Conservation (phyloP, 2,888 invertebrate species). For the Caenorhabditis uteleia region DNA sequence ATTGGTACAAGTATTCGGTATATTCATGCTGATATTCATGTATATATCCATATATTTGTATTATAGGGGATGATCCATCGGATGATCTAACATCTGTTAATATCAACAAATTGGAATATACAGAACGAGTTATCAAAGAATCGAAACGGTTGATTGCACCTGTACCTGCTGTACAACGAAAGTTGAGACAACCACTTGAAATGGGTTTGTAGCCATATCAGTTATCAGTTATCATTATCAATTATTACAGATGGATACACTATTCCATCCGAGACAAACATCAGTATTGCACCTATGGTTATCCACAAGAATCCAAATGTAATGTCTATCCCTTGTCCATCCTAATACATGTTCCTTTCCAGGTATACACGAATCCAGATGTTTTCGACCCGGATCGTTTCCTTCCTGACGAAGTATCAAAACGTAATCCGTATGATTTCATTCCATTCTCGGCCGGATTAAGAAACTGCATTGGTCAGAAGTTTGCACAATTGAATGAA, state of each 20-base stretch:
- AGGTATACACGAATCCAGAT: conserved; percentile 65
- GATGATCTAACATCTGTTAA: conserved; percentile 65
- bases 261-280: conserved; percentile 30
- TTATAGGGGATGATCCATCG: conserved; percentile 38
- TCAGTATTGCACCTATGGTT: conserved; percentile 35
- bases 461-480: conserved; percentile 69
- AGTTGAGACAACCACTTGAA: conserved; percentile 66
- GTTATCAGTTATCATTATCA: not conserved
- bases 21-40: too few relatives aligned
- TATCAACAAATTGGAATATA: conserved; percentile 52
- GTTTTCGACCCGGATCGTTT: conserved; percentile 72
- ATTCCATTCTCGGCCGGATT: conserved; percentile 67
- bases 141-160: conserved; percentile 58
- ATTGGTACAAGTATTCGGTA: conserved; percentile 47
- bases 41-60: too few relatives aligned
- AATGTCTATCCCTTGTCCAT: conserved; percentile 1
- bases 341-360: too few relatives aligned
- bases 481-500: conserved; percentile 71
- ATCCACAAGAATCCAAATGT: conserved; percentile 29
- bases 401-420: conserved; percentile 66
- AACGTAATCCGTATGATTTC: conserved; percentile 62
- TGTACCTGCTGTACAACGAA: conserved; percentile 60
- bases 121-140: conserved; percentile 65
- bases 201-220: conserved; percentile 36
- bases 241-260: conserved; percentile 29